phyloP scores from a whole-genome alignment of 2,888 invertebrate species.

The Gastracanthus pulcherrimus region DNA sequence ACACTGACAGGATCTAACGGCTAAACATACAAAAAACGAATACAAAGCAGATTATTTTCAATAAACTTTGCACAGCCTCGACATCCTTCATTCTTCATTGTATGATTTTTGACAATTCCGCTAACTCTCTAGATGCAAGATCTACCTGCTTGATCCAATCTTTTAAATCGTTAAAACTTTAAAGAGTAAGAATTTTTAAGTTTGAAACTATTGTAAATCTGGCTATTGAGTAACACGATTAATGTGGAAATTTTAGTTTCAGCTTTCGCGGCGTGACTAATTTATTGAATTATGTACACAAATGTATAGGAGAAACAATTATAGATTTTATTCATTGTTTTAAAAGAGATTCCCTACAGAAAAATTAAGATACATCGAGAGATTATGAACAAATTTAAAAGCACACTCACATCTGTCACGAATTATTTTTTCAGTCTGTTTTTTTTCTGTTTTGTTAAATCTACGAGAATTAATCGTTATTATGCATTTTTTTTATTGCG shows the following conservation, averaged over 20 bases:
- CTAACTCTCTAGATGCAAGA: conserved; percentile 19
- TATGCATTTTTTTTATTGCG: conserved; percentile 50
- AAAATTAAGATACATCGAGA: conserved; percentile 53
- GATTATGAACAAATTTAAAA: conserved; percentile 51
- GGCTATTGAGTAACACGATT: conserved; percentile 20
- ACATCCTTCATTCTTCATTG: conserved; percentile 34
- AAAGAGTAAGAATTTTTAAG: conserved; percentile 14
- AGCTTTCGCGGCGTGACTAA: conserved; percentile 12
- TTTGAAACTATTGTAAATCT: conserved; percentile 23
- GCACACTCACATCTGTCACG: conserved; percentile 47
- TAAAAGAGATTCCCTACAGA: conserved; percentile 29
- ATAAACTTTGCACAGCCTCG: conserved; percentile 57
- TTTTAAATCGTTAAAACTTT: conserved; percentile 33
- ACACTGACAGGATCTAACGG: conserved; percentile 31
- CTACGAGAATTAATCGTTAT: conserved; percentile 50
- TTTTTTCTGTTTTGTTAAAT: conserved; percentile 50
- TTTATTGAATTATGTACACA: conserved; percentile 21
- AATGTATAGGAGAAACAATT: conserved; percentile 25
- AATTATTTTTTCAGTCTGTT: conserved; percentile 59
- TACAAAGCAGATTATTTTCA: conserved; percentile 51
- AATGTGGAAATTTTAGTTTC: conserved; percentile 25
- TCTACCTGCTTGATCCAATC: conserved; percentile 22
- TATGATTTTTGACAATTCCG: conserved; percentile 30
- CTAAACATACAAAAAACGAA: conserved; percentile 54
- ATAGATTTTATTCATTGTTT: conserved; percentile 5